phyloP scores from a whole-genome alignment of 2,888 invertebrate species.

The Xylota segnis region DNA sequence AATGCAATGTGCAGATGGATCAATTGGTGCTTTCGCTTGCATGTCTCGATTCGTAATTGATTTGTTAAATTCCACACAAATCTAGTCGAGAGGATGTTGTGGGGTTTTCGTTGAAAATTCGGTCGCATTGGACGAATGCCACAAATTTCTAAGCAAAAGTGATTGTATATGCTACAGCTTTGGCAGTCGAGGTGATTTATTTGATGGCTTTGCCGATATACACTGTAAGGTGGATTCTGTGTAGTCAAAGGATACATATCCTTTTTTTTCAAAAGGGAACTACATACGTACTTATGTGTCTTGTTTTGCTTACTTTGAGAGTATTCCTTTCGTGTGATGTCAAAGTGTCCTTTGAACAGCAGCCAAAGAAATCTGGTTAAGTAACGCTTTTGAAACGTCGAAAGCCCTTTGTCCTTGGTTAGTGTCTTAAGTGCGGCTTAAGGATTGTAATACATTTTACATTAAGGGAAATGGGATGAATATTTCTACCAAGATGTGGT shows the following conservation, averaged over 20 bases:
- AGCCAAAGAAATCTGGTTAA: background rate
- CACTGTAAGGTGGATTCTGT: background rate
- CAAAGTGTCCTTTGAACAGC: background rate
- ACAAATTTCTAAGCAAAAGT: background rate
- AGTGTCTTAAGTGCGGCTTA: no score
- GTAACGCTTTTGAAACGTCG: background rate
- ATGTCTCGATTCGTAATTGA: constrained; percentile 67
- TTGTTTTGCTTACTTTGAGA: background rate
- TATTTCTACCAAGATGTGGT: no score
- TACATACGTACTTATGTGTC: background rate
- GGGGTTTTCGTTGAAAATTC: constrained; percentile 18
- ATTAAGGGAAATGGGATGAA: no score
- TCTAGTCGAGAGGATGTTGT: constrained; percentile 8
- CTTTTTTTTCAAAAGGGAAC: no score
- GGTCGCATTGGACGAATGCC: constrained; percentile 18
- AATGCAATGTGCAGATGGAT: constrained; percentile 67
- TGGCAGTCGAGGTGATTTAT: constrained; percentile 15
- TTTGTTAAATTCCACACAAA: constrained; percentile 56
- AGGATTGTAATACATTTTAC: no score
- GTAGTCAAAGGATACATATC: background rate
- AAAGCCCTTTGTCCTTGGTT: background rate
- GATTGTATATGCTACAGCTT: background rate
- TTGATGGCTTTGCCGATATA: background rate
- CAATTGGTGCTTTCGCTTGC: constrained; percentile 65
- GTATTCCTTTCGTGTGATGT: background rate